Percentiles rank a stretch among this genome's conserved stretches.
phyloP scores from a whole-genome alignment of 2,797 vertebrate genomes.

The Antrozous pallidus region DNA sequence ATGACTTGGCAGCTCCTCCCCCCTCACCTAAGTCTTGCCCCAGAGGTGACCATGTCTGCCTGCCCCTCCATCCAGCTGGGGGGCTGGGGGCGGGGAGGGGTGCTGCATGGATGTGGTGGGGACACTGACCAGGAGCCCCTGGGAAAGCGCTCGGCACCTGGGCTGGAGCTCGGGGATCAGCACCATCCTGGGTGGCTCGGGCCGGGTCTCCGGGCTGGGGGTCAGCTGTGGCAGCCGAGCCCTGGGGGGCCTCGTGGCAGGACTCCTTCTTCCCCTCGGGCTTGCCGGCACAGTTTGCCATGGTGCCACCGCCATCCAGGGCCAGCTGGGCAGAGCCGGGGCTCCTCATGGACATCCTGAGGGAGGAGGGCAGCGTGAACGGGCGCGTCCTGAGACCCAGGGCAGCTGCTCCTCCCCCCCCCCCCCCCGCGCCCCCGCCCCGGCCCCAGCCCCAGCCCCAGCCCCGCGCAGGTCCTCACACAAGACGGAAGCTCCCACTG shows the following conservation, averaged over 20 bases:
- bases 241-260: constrained; percentile 79
- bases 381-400: no score
- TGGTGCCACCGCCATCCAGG: constrained; percentile 87
- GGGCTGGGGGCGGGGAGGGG: not conserved
- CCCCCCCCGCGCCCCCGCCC: not conserved
- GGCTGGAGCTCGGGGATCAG: constrained; percentile 56
- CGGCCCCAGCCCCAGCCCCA: no score
- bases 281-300: constrained; percentile 91
- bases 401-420: no score
- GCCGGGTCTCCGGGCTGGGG: constrained; percentile 62
- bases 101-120: fast-evolving
- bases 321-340: constrained; percentile 86
- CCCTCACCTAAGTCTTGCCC: not conserved
- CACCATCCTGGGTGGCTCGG: constrained; percentile 52
- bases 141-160: constrained; percentile 75
- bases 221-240: constrained; percentile 61
- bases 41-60: not conserved
- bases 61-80: not conserved
- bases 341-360: constrained; percentile 95
- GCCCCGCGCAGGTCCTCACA: not conserved
- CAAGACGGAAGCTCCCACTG: not conserved
- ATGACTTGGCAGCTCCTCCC: not conserved
- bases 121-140: not conserved
- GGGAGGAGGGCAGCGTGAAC: not conserved
- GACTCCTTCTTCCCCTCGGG: constrained; percentile 88